Base-by-base conservation (phyloP, 1,140 invertebrate species). In the Pinna nobilis region DNA sequence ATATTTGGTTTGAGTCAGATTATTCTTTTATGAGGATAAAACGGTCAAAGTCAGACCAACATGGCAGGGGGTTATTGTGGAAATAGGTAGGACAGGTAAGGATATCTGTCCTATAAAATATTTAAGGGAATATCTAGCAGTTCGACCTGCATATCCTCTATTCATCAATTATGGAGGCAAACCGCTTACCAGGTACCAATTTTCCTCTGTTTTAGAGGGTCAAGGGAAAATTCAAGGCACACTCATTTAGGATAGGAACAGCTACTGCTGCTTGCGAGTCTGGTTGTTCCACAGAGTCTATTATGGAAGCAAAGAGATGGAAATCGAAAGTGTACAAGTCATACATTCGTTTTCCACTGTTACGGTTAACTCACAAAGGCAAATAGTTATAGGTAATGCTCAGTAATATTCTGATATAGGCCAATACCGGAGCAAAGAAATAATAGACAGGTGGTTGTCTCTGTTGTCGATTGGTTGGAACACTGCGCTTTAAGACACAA, bases 221-320 rank as follows among this genome's bases (percentile, higher is more conserved):
- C n/a, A n/a, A n/a, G n/a, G n/a, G n/a, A n/a, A n/a, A n/a, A n/a
- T n/a, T n/a, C n/a, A n/a, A n/a, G n/a, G n/a, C 61, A 7, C 65
- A 69, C 60, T 59, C 53, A 23, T 69, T 69, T 33, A 32, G 53
- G 13, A 69, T 69, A 11, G 66, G 53, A 2, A n/a, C 20, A 11
- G 66, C 53, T 35, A 32, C 13, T 15, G 25, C 28, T 20, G 30
- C 47, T 13, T 15, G 25, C 13, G 39, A 39, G 35, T 20, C 41
- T 13, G 37, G 53, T 28, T n/a, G 41, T 1, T 23, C 66, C 1
- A 41, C 28, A 59, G 53, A 49, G 15, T 13, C 20, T 47, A 59
- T 69, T 18, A 59, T 59, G 39, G 7, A 18, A 20, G 11, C 30
- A 35, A 55, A 41, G 11, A 33, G 66, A 11, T 49, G 39, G 53